Base-by-base conservation (phyloP, 2,888 invertebrate species). In the Gordius sp. region DNA sequence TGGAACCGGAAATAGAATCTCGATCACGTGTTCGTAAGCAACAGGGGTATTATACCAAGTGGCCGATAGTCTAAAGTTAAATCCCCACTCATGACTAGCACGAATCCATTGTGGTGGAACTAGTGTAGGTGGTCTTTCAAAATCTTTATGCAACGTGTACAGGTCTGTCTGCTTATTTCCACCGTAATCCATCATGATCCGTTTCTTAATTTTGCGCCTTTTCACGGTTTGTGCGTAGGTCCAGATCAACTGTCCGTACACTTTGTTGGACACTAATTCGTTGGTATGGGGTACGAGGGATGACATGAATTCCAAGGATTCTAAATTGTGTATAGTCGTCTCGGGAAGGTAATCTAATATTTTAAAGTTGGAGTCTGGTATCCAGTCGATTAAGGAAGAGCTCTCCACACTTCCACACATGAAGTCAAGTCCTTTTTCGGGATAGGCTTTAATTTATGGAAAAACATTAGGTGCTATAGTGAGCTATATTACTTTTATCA, bases 21-120 rank as follows among this genome's bases (percentile, higher is more conserved):
- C 47, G 8, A 47, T 23, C 20, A 20, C 47, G 20, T 47, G 47
- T 47, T 47, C 47, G 23, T 47, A 47, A 8, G 47, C 47, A n/a
- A 47, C 4, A 4, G 47, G 47, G 13, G 47, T 47, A 8, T 20
- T 20, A 23, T 8, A 20, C 47, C 47, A 47, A 18, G 47, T 20
- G 16, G 23, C 23, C 23, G 47, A n/a, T 4, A n/a, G 13, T 20
- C 20, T 47, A 20, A 47, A 47, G 47, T 47, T 47, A 20, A 47
- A 47, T 4, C 47, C 47, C 47, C 47, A 47, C 20, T 47, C 23
- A 20, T 47, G 8, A 23, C 47, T 47, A 47, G 4, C n/a, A n/a
- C n/a, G n/a, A n/a, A n/a, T n/a, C n/a, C n/a, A n/a, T n/a, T n/a
- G n/a, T n/a, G n/a, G n/a, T n/a, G n/a, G n/a, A n/a, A n/a, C n/a